Evolutionary conservation across 2,113 vertebrate species (phyloP).

Genomic region (Manacus vitellinus): DNA sequence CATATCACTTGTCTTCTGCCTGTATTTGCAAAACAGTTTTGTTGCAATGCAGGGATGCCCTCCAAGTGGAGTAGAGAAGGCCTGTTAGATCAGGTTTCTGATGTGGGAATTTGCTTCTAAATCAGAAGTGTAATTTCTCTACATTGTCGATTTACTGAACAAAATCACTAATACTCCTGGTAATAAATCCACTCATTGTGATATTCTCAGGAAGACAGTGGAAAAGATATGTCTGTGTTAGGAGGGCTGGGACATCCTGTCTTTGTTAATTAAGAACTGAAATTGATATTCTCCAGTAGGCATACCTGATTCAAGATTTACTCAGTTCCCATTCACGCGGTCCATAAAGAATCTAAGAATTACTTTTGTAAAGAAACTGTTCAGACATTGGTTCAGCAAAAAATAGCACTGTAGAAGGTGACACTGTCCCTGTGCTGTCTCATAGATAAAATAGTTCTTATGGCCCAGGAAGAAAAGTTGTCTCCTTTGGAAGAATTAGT

Average conservation of each 20-base stretch:
- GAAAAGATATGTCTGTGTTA: neutral
- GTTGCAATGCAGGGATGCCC: neutral
- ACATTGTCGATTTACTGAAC: neutral
- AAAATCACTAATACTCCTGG: neutral
- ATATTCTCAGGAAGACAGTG: neutral
- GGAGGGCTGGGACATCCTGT: neutral
- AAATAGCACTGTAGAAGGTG: neutral
- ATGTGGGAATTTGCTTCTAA: neutral
- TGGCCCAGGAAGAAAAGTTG: neutral
- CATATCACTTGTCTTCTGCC: neutral
- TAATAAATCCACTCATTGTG: neutral
- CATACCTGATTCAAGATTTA: neutral
- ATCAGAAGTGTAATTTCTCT: neutral
- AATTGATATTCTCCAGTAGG: neutral
- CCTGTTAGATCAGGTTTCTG: neutral
- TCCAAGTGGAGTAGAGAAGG: neutral
- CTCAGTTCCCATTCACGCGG: neutral
- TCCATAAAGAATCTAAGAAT: neutral
- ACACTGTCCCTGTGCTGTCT: neutral
- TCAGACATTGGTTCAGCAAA: neutral
- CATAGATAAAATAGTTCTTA: neutral
- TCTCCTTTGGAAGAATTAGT: constrained; percentile 4
- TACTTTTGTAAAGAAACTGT: neutral
- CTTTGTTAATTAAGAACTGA: neutral
- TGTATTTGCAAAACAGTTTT: neutral